These are phyloP conservation scores for Coecobrya sp. DNA, from an alignment of 2,888 invertebrate species.

Conservation along the genomic window DNA sequence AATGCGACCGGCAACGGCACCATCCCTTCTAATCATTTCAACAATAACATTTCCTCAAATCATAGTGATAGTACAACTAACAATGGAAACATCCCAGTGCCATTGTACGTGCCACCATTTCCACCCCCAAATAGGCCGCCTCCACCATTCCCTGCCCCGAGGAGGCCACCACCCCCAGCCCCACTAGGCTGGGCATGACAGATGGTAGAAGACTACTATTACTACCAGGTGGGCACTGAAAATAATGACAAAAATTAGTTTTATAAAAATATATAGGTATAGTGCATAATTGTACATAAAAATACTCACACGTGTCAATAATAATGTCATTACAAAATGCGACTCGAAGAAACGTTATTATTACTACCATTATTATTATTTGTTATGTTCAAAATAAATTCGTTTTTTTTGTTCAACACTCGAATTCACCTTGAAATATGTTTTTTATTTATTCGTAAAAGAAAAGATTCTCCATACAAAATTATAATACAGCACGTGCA, in stretches of 20 bases:
- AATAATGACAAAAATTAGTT: neutral
- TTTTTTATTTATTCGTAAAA: too few species aligned
- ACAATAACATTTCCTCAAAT: slow-evolving; percentile 51
- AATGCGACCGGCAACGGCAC: too few species aligned
- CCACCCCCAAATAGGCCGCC: slow-evolving; percentile 86
- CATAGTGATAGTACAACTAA: slow-evolving; percentile 55
- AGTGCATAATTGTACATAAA: neutral
- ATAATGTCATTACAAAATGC: too few species aligned
- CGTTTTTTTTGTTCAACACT: neutral
- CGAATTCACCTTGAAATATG: too few species aligned
- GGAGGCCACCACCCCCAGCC: slow-evolving; percentile 85
- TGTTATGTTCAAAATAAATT: slow-evolving; percentile 44
- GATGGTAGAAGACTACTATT: slow-evolving; percentile 84
- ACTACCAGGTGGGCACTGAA: slow-evolving; percentile 82
- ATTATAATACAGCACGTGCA: too few species aligned
- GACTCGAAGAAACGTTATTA: too few species aligned
- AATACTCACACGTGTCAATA: slow-evolving; percentile 56
- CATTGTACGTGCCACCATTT: slow-evolving; percentile 85
- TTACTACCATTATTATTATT: slow-evolving; percentile 29
- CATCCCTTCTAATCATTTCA: slow-evolving; percentile 56
- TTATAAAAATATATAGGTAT: slow-evolving; percentile 10
- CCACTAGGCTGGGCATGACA: slow-evolving; percentile 85
- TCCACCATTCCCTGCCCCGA: too few species aligned
- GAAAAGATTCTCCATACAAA: too few species aligned
- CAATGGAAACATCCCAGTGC: slow-evolving; percentile 78